Base-by-base conservation (phyloP, 1,140 invertebrate genomes). In the Drosophila cardini region DNA sequence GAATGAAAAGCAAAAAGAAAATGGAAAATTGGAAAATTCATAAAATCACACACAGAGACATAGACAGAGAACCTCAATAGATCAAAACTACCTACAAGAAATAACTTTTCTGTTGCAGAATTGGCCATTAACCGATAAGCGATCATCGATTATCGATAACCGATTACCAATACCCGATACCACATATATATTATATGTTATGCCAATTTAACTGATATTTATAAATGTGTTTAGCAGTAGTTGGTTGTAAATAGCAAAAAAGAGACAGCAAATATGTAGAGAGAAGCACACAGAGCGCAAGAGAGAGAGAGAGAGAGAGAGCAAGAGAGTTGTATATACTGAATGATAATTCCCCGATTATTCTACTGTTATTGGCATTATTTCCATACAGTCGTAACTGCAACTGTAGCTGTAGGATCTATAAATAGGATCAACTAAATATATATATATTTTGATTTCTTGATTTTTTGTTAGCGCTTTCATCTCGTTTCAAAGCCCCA, bases 11-110 rank as follows among this genome's bases (percentile, higher is more conserved):
- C 1, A 38, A 40, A 9, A 10, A 61, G 7, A 36, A 21, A 7
- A 26, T 4, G 21, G 53, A 32, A 15, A 46, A 21, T 4, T 15
- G 52, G 7, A 30, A 34, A 61, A 11, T 8, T 15, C 34, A 21
- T 42, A 40, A 74, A 15, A n/a, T 45, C 18, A 38, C 26, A 43
- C 9, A 46, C 30, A 9, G 30, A 50, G 43, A 80, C 38, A 80
- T 30, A 64, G 60, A 68, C 32, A 65, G 62, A 60, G 32, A 70
- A 74, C 63, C 64, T 70, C 53, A 63, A 70, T 26, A 78, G 32
- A 75, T 78, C 61, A 72, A 78, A 78, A 75, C 72, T 78, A 78
- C 72, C 76, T 78, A 78, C 21, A 68, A 34, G 42, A 36, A 60
- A 40, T n/a, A 62, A 8, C 36, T 50, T 62, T 21, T 40, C 38